Evolutionary conservation across 1,140 invertebrate genomes (phyloP).

Genomic region (Pemphigus obesinymphae): DNA sequence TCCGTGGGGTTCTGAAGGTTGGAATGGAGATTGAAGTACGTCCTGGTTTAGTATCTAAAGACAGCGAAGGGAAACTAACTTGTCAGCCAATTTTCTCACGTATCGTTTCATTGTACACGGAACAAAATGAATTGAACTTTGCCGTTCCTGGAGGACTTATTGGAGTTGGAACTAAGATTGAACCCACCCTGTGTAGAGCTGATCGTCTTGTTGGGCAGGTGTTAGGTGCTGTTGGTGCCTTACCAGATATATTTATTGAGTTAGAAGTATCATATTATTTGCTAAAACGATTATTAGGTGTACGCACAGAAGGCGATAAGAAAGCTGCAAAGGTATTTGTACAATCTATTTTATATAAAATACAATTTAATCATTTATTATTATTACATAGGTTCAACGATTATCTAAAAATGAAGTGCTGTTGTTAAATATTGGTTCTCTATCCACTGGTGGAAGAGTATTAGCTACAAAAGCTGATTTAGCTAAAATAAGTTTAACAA

Average conservation of each 20-base stretch:
- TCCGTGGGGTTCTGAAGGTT: conserved; percentile 89
- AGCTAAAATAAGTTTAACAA: conserved; percentile 94
- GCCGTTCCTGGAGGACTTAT: conserved; percentile 98
- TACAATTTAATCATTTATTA: not conserved
- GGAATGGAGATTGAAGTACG: conserved; percentile 88
- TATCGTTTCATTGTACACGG: conserved; percentile 96
- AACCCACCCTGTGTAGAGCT: conserved; percentile 94
- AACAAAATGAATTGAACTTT: conserved; percentile 97
- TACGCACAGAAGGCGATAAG: conserved; percentile 97
- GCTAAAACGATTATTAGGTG: conserved; percentile 88
- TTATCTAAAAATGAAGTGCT: conserved; percentile 83
- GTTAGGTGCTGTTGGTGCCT: conserved; percentile 90
- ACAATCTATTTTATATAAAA: not conserved
- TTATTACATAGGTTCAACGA: conserved; percentile 67
- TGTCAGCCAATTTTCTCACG: conserved; percentile 94
- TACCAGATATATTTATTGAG: conserved; percentile 97
- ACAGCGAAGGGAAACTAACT: conserved; percentile 89
- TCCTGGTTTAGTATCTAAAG: conserved; percentile 93
- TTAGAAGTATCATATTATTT: conserved; percentile 98
- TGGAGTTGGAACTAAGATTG: conserved; percentile 98
- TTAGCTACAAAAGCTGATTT: conserved; percentile 94
- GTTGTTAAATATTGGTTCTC: conserved; percentile 97
- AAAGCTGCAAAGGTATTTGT: conserved; percentile 86
- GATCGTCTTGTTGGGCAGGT: conserved; percentile 98
- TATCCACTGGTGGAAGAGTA: conserved; percentile 96